Base-by-base conservation (phyloP, 2,888 invertebrate species). In the Pyrrhosoma nymphula region DNA sequence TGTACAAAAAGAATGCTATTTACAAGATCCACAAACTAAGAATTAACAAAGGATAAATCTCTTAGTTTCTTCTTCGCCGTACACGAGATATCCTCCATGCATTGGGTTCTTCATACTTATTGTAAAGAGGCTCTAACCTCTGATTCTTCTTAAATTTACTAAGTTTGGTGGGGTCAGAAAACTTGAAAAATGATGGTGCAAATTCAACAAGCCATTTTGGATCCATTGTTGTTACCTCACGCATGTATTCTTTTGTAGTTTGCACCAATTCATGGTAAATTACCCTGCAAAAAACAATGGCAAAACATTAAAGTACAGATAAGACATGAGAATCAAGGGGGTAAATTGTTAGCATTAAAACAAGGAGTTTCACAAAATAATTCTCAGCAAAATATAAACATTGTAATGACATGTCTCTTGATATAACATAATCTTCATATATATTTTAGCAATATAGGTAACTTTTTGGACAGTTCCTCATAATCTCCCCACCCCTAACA, bases 131-230 rank as follows among this genome's bases (percentile, higher is more conserved):
- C 96, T 99, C 99, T 96, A 99, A 97, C 96, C 99, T 98, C 97
- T 99, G 99, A 97, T 99, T 99, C 97, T 99, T 99, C 98, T 99
- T 99, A 97, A 99, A 99, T 97, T 99, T 99, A 97, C 99, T 99
- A 69, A 99, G 97, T 97, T 99, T 99, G 0, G 99, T 99, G 4
- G 99, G 99, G 97, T 99, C 99, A 14, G 99, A 99, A 97, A 99
- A 99, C 97, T 99, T 99, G 97, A 99, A 99, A 98, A 99, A 99
- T 0, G 99, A 99, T 0, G 99, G 99, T 0, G 99, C 99, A 97
- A 99, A 99, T 97, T 99, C 99, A 0, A 99, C 99, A 95, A 99
- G 97, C 99, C 99, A 99, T 97, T 99, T 99, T 0, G 99, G 99
- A 97, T 99, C 99, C 95, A 99, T 99, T 0, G 99, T 99, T 0